Evolutionary conservation across 2,888 invertebrate genomes (phyloP), one percentile per base, ranked within the genome.

Genomic region (Sepiola atlantica): DNA sequence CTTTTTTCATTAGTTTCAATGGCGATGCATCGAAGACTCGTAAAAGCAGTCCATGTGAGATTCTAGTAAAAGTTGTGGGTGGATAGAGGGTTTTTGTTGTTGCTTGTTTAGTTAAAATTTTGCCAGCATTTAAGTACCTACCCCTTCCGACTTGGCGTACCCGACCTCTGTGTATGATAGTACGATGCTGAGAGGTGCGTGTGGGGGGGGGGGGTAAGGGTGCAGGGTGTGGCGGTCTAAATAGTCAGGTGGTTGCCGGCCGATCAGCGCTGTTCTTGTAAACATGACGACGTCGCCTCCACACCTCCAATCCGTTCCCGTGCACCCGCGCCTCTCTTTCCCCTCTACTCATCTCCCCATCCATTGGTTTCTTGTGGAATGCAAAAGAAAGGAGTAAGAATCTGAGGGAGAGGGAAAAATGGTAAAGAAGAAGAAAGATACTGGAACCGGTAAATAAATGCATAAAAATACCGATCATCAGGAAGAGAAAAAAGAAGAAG

Each of bases 221-320:
- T 61, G 24, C 21, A 24, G 61, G 61, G 61, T 24, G 24, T n/a
- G 77, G 77, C n/a, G 77, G 77, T 77, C 77, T 2, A 77, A 77
- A 77, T 77, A 77, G n/a, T 77, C 77, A 77, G 77, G 77, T 77
- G 77, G 77, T 77, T 77, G 77, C 77, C n/a, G n/a, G 77, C 77
- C 77, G n/a, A 10, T n/a, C 28, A 28, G 77, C 3, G 77, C 45
- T 45, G 28, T n/a, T 77, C 77, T 77, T 77, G 77, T 77, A 77
- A n/a, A 77, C 77, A 77, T 77, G 77, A 16, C n/a, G 77, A n/a
- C n/a, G n/a, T n/a, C 14, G 28, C 4, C 18, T 12, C 20, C 45
- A 18, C 91, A 16, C 91, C 12, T 20, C 77, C 77, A 10, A 24
- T n/a, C 77, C n/a, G 32, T n/a, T 45, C 35, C n/a, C 24, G 21